Percentiles rank a stretch among this genome's conserved stretches.
Conservation (phyloP, 1,140 invertebrate genomes). For the Chymomyza costata region DNA sequence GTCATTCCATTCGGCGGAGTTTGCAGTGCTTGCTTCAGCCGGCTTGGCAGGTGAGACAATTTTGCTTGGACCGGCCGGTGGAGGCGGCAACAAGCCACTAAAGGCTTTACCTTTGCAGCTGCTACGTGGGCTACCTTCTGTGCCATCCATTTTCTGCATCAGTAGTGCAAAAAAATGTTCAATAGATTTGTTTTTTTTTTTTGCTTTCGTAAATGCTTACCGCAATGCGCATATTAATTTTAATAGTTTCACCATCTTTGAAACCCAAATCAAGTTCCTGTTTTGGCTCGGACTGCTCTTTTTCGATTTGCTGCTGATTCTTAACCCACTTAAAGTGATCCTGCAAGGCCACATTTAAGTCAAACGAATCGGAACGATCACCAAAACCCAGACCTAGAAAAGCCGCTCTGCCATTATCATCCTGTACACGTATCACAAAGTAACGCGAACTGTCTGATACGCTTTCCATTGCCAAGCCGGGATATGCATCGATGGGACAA, state of each 20-base stretch:
- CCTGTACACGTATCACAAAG: slow-evolving; percentile 96
- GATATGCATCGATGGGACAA: slow-evolving; percentile 97
- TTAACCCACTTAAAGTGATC: slow-evolving; percentile 99
- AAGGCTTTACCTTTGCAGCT: slow-evolving; percentile 78
- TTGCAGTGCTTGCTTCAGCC: slow-evolving; percentile 77
- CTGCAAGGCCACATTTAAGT: slow-evolving; percentile 98
- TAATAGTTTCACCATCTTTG: slow-evolving; percentile 99
- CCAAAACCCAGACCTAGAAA: slow-evolving; percentile 98
- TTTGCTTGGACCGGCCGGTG: slow-evolving; percentile 77
- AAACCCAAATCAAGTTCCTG: slow-evolving; percentile 96
- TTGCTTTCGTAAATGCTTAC: slow-evolving; percentile 77
- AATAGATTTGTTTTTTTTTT: slow-evolving; percentile 2
- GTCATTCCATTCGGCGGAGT: slow-evolving; percentile 87
- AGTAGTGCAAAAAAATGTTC: not conserved
- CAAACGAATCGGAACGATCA: slow-evolving; percentile 99
- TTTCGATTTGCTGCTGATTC: slow-evolving; percentile 92
- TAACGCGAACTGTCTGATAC: slow-evolving; percentile 99
- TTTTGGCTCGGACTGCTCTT: slow-evolving; percentile 84
- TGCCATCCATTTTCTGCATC: slow-evolving; percentile 91
- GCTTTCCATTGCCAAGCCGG: slow-evolving; percentile 94
- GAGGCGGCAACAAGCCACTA: slow-evolving; percentile 61
- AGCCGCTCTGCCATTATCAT: slow-evolving; percentile 95
- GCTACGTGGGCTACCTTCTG: slow-evolving; percentile 80
- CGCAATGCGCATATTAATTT: slow-evolving; percentile 98
- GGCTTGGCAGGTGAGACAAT: slow-evolving; percentile 90